Conservation (phyloP, 2,797 vertebrate species). For the Aulostomus chinensis region DNA sequence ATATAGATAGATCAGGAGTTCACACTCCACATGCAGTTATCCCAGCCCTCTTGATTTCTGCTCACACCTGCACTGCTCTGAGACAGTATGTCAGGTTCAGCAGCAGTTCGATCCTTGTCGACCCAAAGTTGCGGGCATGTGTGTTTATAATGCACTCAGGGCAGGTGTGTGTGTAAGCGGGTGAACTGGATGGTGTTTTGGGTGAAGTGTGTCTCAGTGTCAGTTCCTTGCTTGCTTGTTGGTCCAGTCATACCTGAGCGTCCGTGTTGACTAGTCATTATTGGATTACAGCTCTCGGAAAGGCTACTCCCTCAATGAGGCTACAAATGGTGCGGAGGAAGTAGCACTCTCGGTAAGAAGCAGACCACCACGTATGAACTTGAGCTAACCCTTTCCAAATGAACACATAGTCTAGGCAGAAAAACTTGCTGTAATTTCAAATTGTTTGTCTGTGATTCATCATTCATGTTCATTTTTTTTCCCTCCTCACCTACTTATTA, state of each 20-base stretch:
- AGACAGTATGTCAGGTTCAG: too few species aligned
- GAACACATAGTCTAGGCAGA: background rate
- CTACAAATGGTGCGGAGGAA: constrained; percentile 17
- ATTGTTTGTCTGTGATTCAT: background rate
- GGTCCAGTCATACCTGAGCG: accelerated
- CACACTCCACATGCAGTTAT: too few species aligned
- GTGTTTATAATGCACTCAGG: too few species aligned
- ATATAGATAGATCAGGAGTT: too few species aligned
- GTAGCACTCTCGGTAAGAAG: constrained; percentile 57
- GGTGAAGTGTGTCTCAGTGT: too few species aligned
- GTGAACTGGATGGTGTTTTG: too few species aligned
- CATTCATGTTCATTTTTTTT: background rate
- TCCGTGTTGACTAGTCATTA: constrained; percentile 46
- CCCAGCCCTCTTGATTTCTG: background rate
- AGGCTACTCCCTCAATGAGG: background rate
- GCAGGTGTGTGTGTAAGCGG: too few species aligned
- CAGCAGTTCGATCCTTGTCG: too few species aligned
- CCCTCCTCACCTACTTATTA: background rate
- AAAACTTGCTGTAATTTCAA: background rate
- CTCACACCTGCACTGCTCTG: background rate
- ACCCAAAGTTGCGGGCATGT: too few species aligned
- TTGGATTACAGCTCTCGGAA: constrained; percentile 63
- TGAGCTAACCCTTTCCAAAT: background rate
- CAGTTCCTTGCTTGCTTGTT: too few species aligned
- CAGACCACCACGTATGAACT: constrained; percentile 2